Conservation (phyloP, 2,113 vertebrate genomes). For the Muntiacus reevesi region DNA sequence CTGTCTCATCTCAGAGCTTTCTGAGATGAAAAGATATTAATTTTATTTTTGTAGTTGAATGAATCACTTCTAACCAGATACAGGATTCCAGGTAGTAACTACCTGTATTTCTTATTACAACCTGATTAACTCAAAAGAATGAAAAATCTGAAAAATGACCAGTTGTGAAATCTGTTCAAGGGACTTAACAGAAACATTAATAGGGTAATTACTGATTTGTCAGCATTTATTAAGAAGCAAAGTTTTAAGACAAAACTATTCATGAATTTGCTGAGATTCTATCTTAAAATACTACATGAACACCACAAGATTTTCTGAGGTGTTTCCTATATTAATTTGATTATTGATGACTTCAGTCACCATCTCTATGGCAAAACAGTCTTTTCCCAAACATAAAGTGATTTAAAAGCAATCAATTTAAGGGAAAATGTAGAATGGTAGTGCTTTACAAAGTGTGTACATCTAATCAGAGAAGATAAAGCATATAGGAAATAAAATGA, state of each 20-base stretch:
- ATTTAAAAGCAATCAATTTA: background rate
- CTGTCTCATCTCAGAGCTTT: background rate
- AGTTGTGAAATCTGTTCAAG: background rate
- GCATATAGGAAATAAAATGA: background rate
- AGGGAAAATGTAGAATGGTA: background rate
- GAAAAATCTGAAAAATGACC: background rate
- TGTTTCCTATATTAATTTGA: background rate
- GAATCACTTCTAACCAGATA: background rate
- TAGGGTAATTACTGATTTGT: background rate
- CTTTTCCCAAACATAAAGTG: background rate
- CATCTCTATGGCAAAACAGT: background rate
- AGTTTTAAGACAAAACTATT: background rate
- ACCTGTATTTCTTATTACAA: background rate
- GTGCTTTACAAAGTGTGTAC: background rate
- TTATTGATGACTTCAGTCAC: background rate
- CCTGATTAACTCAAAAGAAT: background rate
- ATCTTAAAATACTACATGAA: background rate
- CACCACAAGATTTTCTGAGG: background rate
- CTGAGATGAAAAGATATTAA: background rate
- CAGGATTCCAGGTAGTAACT: background rate
- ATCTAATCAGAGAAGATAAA: background rate
- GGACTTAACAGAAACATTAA: background rate
- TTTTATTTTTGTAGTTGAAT: constrained; percentile 11
- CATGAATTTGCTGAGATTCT: background rate
- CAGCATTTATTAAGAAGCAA: background rate